Evolutionary conservation across 2,797 vertebrate species (phyloP).

Genomic region (Fundulus diaphanus): DNA sequence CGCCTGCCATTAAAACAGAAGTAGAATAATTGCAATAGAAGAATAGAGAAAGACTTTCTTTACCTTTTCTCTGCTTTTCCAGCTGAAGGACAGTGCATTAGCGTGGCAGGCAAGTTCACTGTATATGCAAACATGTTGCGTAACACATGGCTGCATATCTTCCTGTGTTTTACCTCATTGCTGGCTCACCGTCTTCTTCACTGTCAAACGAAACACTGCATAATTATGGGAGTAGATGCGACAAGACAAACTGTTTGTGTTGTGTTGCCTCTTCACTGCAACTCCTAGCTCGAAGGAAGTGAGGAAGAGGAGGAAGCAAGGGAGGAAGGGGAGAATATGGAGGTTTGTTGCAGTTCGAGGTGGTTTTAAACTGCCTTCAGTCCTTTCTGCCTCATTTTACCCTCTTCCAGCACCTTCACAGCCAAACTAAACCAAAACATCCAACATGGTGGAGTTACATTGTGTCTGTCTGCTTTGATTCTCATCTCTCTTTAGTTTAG

Average conservation of each 20-base stretch:
- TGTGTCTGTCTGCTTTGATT: not conserved
- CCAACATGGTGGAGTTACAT: slow-evolving; percentile 24
- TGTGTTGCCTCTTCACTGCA: slow-evolving; percentile 49
- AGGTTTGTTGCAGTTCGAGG: slow-evolving; percentile 70
- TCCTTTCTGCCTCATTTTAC: slow-evolving; percentile 12
- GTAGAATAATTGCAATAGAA: no score
- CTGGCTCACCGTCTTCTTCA: not conserved
- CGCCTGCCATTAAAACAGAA: no score
- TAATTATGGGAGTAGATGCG: not conserved
- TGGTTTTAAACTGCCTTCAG: slow-evolving; percentile 17
- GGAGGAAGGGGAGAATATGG: slow-evolving; percentile 61
- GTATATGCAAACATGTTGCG: slow-evolving; percentile 59
- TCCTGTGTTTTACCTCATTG: not conserved
- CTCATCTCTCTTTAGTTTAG: slow-evolving; percentile 13
- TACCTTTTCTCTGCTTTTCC: slow-evolving; percentile 45
- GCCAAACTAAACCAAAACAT: slow-evolving; percentile 13
- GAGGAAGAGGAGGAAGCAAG: slow-evolving; percentile 64
- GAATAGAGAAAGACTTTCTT: slow-evolving; percentile 10
- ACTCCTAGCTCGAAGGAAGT: slow-evolving; percentile 72
- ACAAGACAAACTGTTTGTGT: slow-evolving; percentile 9
- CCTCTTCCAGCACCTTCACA: slow-evolving; percentile 15
- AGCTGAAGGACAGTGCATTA: slow-evolving; percentile 55
- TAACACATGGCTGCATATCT: slow-evolving; percentile 58
- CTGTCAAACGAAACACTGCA: not conserved
- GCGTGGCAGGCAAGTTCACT: slow-evolving; percentile 63